phyloP scores from a whole-genome alignment of 2,797 vertebrate genomes.

The Pelochelys cantorii region DNA sequence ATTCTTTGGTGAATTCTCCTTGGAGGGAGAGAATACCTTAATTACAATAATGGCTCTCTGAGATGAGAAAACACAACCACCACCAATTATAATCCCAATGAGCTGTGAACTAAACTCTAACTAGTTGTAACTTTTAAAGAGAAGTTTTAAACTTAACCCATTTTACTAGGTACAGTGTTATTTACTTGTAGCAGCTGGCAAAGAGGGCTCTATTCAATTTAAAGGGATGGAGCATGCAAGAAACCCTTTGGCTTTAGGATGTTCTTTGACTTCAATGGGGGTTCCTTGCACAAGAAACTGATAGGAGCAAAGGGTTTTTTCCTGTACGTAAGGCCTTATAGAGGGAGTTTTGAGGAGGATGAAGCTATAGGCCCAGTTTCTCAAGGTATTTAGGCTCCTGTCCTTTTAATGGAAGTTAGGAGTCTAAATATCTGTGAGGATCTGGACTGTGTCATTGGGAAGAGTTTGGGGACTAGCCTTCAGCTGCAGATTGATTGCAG shows the following conservation, averaged over 20 bases:
- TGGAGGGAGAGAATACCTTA: conserved; percentile 49
- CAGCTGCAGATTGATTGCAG: background rate
- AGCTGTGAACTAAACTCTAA: background rate
- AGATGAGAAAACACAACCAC: background rate
- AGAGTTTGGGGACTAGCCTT: background rate
- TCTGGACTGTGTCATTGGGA: background rate
- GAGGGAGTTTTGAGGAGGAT: background rate
- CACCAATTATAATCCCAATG: background rate
- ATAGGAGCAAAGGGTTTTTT: background rate
- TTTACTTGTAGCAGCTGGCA: background rate
- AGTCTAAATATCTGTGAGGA: background rate
- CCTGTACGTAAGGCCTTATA: background rate
- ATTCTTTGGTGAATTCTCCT: conserved; percentile 43
- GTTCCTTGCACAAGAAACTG: background rate
- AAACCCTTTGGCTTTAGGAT: background rate
- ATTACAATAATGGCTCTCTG: background rate
- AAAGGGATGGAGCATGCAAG: background rate
- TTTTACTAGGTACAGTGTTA: background rate
- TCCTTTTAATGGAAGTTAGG: background rate
- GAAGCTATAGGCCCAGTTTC: background rate
- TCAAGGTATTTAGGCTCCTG: background rate
- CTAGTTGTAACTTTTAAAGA: fast-evolving
- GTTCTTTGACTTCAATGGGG: background rate
- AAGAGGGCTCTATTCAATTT: background rate
- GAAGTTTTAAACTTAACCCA: background rate